phyloP scores from a whole-genome alignment of 1,140 invertebrate genomes.

The Drosophila burlai region DNA sequence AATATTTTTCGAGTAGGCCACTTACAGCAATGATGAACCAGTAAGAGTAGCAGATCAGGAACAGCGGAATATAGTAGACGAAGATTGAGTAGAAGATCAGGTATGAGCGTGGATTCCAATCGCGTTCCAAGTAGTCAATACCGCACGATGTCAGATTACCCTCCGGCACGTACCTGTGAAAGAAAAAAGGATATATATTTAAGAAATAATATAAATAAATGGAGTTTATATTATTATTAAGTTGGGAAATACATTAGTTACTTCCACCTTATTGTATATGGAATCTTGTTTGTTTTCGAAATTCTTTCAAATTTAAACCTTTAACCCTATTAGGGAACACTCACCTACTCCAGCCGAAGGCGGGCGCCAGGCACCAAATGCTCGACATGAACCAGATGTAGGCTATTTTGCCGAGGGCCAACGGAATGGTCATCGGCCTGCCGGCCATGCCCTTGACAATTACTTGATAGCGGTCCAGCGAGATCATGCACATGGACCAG shows the following conservation, averaged over 20 bases:
- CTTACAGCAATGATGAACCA: slow-evolving; percentile 90
- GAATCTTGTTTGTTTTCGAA: not conserved
- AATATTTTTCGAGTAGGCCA: not conserved
- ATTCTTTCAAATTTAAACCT: not conserved
- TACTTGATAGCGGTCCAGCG: slow-evolving; percentile 94
- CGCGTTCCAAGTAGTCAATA: slow-evolving; percentile 91
- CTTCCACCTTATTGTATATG: not conserved
- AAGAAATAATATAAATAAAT: not conserved
- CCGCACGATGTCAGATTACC: slow-evolving; percentile 94
- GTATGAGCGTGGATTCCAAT: slow-evolving; percentile 89
- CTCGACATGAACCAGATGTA: slow-evolving; percentile 89
- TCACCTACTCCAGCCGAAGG: slow-evolving; percentile 89
- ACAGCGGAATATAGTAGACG: slow-evolving; percentile 90
- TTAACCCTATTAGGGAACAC: not conserved
- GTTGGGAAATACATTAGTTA: not conserved
- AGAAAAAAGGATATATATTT: not conserved
- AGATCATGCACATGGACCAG: slow-evolving; percentile 94
- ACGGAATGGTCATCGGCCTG: slow-evolving; percentile 89
- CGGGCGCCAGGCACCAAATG: slow-evolving; percentile 90
- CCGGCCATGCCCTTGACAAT: slow-evolving; percentile 92
- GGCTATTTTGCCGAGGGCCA: slow-evolving; percentile 89
- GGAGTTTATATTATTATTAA: too few relatives aligned
- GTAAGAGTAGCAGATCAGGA: slow-evolving; percentile 91
- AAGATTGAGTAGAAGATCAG: slow-evolving; percentile 90
- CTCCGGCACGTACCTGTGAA: slow-evolving; percentile 92